Base-by-base conservation (phyloP, 2,888 invertebrate genomes). In the Julus scandinavius region DNA sequence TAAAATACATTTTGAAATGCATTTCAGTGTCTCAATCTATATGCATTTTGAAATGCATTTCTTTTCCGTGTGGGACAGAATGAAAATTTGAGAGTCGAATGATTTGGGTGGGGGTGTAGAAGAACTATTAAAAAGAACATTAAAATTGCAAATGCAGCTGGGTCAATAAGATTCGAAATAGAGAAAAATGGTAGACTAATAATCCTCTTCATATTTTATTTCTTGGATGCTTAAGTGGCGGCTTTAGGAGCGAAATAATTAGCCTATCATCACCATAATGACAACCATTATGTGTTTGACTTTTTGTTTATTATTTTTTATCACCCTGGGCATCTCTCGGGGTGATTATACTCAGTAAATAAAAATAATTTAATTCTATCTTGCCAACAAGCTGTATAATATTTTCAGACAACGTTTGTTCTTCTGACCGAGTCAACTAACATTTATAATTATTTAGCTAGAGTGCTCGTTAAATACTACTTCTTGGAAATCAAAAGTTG, bases 151-250 rank as follows among this genome's bases (percentile, higher is more conserved):
- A 72, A 29, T 72, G 29, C 72, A 72, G 29, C 29, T 72, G 72
- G 72, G 72, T 20, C 72, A n/a, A 72, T 72, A 29, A 20, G 72
- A 29, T n/a, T 72, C 72, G n/a, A 72, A 72, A 72, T 20, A n/a
- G 29, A 29, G 9, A 20, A 72, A 72, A 72, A 72, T 29, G 72
- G 72, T 29, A 29, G 72, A 72, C 72, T 29, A 72, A 29, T 72
- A 29, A 29, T 72, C 72, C 29, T n/a, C n/a, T 72, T 72, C 72
- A 72, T 72, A 20, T 63, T 63, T 63, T 20, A 63, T 63, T 63
- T 63, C 63, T 63, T 15, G 15, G 11, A 17, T 58, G 58, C 15
- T 58, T 7, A 58, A 58, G 58, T 63, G 63, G 63, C 63, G 63
- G 63, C 63, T 63, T 63, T 5, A 9, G 63, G 20, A 6, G n/a